Conservation (phyloP, 2,888 invertebrate genomes). For the Miltochrista miniata region DNA sequence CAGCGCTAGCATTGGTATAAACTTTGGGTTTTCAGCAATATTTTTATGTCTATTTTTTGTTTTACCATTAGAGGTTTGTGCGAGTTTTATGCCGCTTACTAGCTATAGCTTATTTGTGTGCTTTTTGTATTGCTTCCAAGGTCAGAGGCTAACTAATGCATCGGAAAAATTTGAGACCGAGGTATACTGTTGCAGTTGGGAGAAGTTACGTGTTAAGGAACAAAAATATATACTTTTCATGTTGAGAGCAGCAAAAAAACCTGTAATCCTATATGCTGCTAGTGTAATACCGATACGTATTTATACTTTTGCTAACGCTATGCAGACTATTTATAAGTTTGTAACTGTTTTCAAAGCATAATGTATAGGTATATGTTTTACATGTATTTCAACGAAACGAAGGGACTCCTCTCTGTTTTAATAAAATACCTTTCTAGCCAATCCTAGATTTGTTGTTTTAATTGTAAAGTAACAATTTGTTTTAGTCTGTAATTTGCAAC, state of each 20-base stretch:
- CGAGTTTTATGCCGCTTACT: conserved; percentile 41
- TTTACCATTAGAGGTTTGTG: conserved; percentile 40
- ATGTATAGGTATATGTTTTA: no score
- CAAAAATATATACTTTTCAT: conserved; percentile 43
- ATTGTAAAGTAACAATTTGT: no score
- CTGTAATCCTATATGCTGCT: conserved; percentile 43
- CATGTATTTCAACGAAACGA: no score
- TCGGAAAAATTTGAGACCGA: conserved; percentile 46
- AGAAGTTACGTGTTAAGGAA: conserved; percentile 38
- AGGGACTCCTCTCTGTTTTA: no score
- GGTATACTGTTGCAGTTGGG: conserved; percentile 51
- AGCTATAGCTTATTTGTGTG: conserved; percentile 39
- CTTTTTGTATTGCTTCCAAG: conserved; percentile 50
- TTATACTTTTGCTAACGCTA: conserved; percentile 43
- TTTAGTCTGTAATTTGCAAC: no score
- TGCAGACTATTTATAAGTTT: conserved; percentile 51
- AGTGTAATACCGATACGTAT: conserved; percentile 46
- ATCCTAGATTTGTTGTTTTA: no score
- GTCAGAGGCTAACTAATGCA: conserved; percentile 49
- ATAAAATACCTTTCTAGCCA: no score
- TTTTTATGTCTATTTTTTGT: conserved; percentile 45
- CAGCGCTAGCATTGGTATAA: conserved; percentile 36
- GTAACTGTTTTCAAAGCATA: conserved; percentile 44
- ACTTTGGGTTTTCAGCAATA: conserved; percentile 39
- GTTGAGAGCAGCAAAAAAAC: conserved; percentile 46